A percentile compares a stretch with the other conserved stretches of the same genome.
These are phyloP conservation scores for Cotesia congregata DNA, from an alignment of 2,888 invertebrate genomes.

Conservation along the genomic window DNA sequence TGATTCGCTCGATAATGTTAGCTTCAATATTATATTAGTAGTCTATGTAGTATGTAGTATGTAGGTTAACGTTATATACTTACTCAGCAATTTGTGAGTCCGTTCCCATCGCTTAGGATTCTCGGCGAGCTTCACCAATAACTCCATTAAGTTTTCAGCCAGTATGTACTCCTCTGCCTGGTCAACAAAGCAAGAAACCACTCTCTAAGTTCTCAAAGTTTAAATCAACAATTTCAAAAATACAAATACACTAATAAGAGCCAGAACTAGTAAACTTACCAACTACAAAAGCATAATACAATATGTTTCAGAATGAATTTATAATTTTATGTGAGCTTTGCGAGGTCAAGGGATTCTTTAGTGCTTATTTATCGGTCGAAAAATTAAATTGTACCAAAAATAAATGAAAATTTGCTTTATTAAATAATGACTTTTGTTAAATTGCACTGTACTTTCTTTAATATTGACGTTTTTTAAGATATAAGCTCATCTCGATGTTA, in stretches of 20 bases:
- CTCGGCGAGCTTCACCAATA: slow-evolving; percentile 60
- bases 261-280: neutral
- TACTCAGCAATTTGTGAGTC: slow-evolving; percentile 61
- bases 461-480: too few species aligned
- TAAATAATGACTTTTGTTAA: too few species aligned
- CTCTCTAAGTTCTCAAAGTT: slow-evolving; percentile 24
- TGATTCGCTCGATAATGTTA: neutral
- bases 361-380: neutral
- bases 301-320: too few species aligned
- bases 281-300: neutral
- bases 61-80: slow-evolving; percentile 49
- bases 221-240: slow-evolving; percentile 15
- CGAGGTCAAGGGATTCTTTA: too few species aligned
- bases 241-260: neutral
- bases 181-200: slow-evolving; percentile 39
- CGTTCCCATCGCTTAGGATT: slow-evolving; percentile 60
- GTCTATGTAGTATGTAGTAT: neutral
- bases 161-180: slow-evolving; percentile 53
- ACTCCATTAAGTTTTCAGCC: slow-evolving; percentile 59
- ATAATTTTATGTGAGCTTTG: too few species aligned
- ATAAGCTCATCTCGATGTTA: too few species aligned
- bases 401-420: too few species aligned
- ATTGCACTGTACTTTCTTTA: too few species aligned
- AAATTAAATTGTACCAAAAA: neutral
- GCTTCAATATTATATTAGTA: neutral